Percentiles rank a stretch among this genome's conserved stretches.
Conservation (phyloP, 2,797 vertebrate species). For the Falco novaeseelandiae region DNA sequence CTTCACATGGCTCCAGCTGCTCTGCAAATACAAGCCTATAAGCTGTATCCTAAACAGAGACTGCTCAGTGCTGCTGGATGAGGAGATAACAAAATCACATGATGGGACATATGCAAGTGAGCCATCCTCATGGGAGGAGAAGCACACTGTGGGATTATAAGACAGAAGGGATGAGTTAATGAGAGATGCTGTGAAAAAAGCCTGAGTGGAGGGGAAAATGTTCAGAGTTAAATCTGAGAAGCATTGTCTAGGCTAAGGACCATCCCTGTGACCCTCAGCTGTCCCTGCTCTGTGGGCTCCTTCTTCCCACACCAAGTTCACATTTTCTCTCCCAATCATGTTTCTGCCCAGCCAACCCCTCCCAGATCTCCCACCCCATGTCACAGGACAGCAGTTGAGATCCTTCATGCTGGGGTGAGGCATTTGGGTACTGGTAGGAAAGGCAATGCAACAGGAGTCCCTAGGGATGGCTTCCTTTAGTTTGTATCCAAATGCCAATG, state of each 20-base stretch:
- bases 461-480: background rate
- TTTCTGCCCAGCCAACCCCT: background rate
- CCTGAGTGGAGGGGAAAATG: background rate
- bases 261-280: background rate
- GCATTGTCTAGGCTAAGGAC: rapidly evolving
- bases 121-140: background rate
- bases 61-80: background rate
- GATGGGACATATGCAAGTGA: background rate
- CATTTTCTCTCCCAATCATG: background rate
- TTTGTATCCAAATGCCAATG: rapidly evolving
- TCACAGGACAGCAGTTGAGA: background rate
- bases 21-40: background rate
- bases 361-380: rapidly evolving
- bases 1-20: background rate
- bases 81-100: background rate
- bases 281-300: background rate
- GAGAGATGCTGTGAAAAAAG: background rate
- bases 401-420: background rate
- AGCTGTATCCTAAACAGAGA: background rate
- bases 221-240: background rate
- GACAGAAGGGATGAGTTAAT: background rate
- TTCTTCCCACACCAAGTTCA: background rate
- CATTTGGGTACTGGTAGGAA: background rate
- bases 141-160: background rate
- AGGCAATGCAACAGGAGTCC: background rate